Evolutionary conservation across 2,113 vertebrate genomes (phyloP).

Genomic region (Tachycineta bicolor): DNA sequence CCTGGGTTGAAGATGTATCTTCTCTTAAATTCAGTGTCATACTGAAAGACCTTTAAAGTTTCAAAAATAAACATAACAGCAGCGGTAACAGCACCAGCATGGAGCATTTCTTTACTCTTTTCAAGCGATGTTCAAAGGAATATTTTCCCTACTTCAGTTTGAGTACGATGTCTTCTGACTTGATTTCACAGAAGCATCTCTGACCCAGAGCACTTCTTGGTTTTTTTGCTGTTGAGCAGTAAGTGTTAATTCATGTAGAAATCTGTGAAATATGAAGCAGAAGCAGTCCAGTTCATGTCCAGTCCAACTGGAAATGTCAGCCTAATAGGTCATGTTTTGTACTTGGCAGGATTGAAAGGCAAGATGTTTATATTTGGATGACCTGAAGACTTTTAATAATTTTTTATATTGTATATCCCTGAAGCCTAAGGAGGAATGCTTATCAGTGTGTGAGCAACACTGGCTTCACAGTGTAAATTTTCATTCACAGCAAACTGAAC

Average conservation of each 20-base stretch:
- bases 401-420: not conserved
- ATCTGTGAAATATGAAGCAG: constrained; percentile 35
- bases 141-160: not conserved
- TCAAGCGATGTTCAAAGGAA: not conserved
- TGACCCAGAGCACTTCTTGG: not conserved
- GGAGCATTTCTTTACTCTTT: not conserved
- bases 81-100: not conserved
- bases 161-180: not conserved
- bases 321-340: not conserved
- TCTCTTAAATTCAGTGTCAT: not conserved
- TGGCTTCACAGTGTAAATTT: not conserved
- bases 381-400: not conserved
- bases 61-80: not conserved
- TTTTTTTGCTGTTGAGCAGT: not conserved
- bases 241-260: constrained; percentile 47
- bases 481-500: not conserved
- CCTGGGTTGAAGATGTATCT: not conserved
- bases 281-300: constrained; percentile 6
- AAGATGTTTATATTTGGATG: not conserved
- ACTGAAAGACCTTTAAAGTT: not conserved
- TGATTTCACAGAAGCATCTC: not conserved
- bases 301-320: constrained; percentile 3
- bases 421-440: not conserved
- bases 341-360: not conserved
- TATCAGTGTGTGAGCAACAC: not conserved